Conservation (phyloP, 2,113 vertebrate genomes). For the Pteropus alecto region DNA sequence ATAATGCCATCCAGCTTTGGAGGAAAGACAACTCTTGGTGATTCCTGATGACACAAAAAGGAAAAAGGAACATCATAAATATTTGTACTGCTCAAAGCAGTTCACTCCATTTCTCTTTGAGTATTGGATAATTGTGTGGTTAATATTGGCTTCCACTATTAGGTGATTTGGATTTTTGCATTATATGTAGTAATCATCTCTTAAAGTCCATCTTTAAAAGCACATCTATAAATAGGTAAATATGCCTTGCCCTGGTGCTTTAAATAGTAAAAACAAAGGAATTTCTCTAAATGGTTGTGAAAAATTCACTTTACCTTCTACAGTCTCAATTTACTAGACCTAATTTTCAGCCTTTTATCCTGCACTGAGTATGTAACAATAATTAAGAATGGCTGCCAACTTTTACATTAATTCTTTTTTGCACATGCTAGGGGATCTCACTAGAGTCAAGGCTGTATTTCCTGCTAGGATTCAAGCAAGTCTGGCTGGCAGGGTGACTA, state of each 20-base stretch:
- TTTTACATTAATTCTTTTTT: neutral
- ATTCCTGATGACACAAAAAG: neutral
- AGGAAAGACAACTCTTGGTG: neutral
- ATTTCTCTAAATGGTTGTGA: neutral
- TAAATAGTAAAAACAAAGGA: neutral
- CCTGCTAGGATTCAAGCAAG: neutral
- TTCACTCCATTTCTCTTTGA: neutral
- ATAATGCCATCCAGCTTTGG: neutral
- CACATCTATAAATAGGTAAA: neutral
- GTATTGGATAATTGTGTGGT: neutral
- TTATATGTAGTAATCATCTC: neutral
- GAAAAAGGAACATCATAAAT: neutral
- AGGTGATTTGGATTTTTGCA: neutral
- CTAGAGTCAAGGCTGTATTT: neutral
- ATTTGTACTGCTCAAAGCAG: neutral
- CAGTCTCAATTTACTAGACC: neutral
- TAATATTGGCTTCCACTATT: neutral
- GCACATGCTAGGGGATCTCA: neutral
- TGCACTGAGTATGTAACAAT: neutral
- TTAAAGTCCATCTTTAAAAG: neutral
- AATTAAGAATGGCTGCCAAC: neutral
- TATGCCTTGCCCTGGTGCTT: neutral
- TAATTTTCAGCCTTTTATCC: neutral
- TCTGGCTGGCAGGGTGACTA: neutral
- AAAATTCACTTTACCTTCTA: neutral